Evolutionary conservation across 2,113 vertebrate species (phyloP), one percentile per base, ranked within the genome.

Genomic region (Megaceryle torquata): DNA sequence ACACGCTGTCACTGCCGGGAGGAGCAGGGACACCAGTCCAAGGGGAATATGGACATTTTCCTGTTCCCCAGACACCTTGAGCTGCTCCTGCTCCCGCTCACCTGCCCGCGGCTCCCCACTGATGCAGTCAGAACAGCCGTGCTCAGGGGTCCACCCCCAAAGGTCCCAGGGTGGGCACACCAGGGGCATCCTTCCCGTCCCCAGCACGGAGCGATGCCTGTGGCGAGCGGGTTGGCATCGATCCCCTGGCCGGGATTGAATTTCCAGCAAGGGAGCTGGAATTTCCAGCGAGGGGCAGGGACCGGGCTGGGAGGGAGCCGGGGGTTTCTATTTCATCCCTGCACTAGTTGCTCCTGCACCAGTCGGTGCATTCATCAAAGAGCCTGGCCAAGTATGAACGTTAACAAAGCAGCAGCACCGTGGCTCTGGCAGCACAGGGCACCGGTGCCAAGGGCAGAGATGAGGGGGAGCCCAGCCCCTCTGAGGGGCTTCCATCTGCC

Each of bases 161-260:
- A 39, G 25, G 12, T 19, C 54, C 37, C 8, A 2, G 33, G 6
- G 24, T 60, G n/a, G 59, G 57, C 64, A 8, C 2, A 1, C 39
- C 1, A 10, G 5, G 0, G 0, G 8, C 5, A 10, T 19, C 19
- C 12, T 50, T 48, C n/a, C 25, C 2, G 6, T 8, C 35, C 26
- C 29, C 48, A n/a, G 29, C 31, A 15, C 19, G 64, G 10, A 11
- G 26, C 65, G 24, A 15, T 8, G 18, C 61, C 44, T 46, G 97
- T 72, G 77, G 93, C 94, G 98, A 98, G 98, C 97, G 95, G 97
- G 97, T 98, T 97, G 97, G 96, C 97, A 98, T 97, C 97, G 97
- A 98, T 97, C 95, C 97, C 97, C 77, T 89, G 96, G 96, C 97
- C 87, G 89, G 97, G 98, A 98, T 97, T 98, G 98, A 97, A 98